Evolutionary conservation across 2,888 invertebrate genomes (phyloP).

Genomic region (Thelaira solivaga): DNA sequence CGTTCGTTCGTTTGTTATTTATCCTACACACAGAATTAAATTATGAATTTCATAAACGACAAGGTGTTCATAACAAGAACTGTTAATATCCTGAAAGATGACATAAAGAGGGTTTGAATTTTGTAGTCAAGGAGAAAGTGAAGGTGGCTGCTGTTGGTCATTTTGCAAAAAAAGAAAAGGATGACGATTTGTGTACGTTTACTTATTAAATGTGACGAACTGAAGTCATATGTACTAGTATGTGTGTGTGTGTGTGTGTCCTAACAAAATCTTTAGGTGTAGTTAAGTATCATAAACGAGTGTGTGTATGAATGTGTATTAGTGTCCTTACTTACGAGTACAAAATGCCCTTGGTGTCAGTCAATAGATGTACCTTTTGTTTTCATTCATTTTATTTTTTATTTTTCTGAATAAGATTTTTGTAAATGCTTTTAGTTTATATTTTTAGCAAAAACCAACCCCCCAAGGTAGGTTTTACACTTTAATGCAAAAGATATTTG

Average conservation of each 20-base stretch:
- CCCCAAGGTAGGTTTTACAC: constrained; percentile 37
- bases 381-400: constrained; percentile 11
- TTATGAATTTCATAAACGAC: constrained; percentile 73
- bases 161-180: constrained; percentile 31
- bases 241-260: no score
- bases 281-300: no score
- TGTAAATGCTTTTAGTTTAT: constrained; percentile 52
- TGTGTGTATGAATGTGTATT: neutral
- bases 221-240: constrained; percentile 34
- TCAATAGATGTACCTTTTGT: constrained; percentile 51
- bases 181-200: constrained; percentile 57
- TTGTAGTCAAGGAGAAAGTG: constrained; percentile 27
- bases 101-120: neutral
- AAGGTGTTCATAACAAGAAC: constrained; percentile 63
- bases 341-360: constrained; percentile 52
- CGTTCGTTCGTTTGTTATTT: constrained; percentile 70
- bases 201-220: constrained; percentile 61
- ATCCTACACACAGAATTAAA: constrained; percentile 71
- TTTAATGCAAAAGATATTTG: constrained; percentile 21
- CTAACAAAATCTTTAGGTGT: neutral
- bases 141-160: neutral
- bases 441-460: constrained; percentile 26
- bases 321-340: constrained; percentile 1
- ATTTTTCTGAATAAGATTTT: constrained; percentile 17
- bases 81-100: neutral